Evolutionary conservation across 2,888 invertebrate genomes (phyloP).

Genomic region (Ptycholaimellus sp.): DNA sequence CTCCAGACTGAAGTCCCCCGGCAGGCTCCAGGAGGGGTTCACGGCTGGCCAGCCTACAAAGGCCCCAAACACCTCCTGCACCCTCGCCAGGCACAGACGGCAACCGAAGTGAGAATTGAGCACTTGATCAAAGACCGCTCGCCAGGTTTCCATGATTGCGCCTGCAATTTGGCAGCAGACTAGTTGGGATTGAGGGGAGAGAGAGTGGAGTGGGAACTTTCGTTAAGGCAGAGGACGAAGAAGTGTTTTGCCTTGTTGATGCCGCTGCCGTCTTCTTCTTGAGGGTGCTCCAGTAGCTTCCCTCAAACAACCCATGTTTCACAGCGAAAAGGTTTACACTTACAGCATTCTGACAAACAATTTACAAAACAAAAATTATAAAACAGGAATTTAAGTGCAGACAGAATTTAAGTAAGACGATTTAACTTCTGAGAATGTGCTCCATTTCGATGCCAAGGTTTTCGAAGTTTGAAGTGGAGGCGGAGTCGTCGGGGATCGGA

Average conservation of each 20-base stretch:
- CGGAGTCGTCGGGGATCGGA: constrained; percentile 24
- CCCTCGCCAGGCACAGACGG: not conserved
- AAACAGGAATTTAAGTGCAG: too few species aligned
- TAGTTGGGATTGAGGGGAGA: not conserved
- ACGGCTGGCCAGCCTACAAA: constrained; percentile 57
- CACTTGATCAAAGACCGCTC: constrained; percentile 17
- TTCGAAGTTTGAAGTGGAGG: constrained; percentile 24
- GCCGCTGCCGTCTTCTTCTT: constrained; percentile 42
- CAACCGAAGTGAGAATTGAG: not conserved
- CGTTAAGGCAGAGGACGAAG: constrained; percentile 63
- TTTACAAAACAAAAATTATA: not conserved
- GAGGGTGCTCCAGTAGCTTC: constrained; percentile 9
- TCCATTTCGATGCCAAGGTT: constrained; percentile 23
- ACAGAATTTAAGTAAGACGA: too few species aligned
- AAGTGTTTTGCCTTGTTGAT: constrained; percentile 60
- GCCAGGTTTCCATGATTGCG: constrained; percentile 19
- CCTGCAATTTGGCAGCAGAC: constrained; percentile 9
- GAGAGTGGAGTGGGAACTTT: constrained; percentile 35
- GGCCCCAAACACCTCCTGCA: constrained; percentile 31
- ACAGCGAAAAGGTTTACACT: not conserved
- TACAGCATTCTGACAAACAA: not conserved
- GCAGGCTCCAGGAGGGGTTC: constrained; percentile 18
- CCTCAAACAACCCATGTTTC: constrained; percentile 7
- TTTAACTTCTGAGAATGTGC: too few species aligned
- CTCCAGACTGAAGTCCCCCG: constrained; percentile 12